Percentiles rank a stretch among this genome's conserved stretches.
These are phyloP conservation scores for Oegoconia quadripuncta DNA, from an alignment of 2,888 invertebrate genomes.

Conservation along the genomic window DNA sequence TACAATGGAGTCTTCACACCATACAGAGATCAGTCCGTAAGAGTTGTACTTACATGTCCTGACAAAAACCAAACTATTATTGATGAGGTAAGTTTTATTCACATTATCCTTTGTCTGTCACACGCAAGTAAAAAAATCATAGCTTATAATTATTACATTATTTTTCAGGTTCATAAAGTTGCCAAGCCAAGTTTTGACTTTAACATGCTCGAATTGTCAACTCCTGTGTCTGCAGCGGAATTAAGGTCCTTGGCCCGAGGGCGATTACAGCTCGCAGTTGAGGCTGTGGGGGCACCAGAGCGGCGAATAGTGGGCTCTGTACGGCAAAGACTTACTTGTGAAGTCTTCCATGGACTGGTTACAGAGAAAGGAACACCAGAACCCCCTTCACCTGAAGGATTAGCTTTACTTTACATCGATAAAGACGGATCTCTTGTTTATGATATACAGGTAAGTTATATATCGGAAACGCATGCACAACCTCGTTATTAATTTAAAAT, in stretches of 20 bases:
- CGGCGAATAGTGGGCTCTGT: slow-evolving; percentile 85
- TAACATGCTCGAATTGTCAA: slow-evolving; percentile 88
- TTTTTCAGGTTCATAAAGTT: slow-evolving; percentile 79
- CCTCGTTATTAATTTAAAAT: no score
- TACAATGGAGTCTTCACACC: slow-evolving; percentile 89
- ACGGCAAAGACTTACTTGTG: slow-evolving; percentile 87
- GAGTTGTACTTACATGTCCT: slow-evolving; percentile 83
- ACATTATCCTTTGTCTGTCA: not conserved
- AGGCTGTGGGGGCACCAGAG: slow-evolving; percentile 83
- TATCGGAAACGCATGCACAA: not conserved
- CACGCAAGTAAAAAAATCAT: no score
- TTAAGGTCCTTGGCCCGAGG: slow-evolving; percentile 87
- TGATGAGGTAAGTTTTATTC: slow-evolving; percentile 80
- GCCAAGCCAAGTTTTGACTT: slow-evolving; percentile 87
- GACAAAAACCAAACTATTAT: slow-evolving; percentile 87
- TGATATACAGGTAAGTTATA: slow-evolving; percentile 80
- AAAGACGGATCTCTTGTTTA: slow-evolving; percentile 88
- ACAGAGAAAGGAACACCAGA: slow-evolving; percentile 70
- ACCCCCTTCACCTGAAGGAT: slow-evolving; percentile 78
- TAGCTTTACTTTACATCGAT: slow-evolving; percentile 89
- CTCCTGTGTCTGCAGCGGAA: slow-evolving; percentile 87
- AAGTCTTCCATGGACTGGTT: slow-evolving; percentile 86
- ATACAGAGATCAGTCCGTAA: slow-evolving; percentile 83
- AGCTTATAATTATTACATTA: not conserved
- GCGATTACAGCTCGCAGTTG: slow-evolving; percentile 84